These are phyloP conservation scores for Microcebus tavaratra DNA, from an alignment of 2,113 vertebrate genomes.

Conservation along the genomic window DNA sequence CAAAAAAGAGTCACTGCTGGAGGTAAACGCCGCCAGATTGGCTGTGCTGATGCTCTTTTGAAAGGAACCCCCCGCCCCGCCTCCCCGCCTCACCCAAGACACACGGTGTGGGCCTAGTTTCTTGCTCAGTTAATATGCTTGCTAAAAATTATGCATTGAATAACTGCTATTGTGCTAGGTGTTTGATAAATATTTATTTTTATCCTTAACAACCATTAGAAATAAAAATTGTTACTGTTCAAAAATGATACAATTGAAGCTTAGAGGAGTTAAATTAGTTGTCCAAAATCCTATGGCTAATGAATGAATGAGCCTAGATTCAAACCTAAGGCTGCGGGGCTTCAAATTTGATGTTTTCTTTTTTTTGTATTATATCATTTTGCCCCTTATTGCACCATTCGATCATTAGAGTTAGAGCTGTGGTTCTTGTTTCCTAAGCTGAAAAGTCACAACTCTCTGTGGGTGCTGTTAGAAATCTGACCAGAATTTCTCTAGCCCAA, in stretches of 20 bases:
- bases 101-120: not conserved
- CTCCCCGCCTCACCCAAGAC: not conserved
- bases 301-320: not conserved
- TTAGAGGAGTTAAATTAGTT: not conserved
- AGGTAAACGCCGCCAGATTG: not conserved
- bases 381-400: not conserved
- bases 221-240: not conserved
- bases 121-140: not conserved
- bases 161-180: not conserved
- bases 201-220: not conserved
- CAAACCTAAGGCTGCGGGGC: not conserved
- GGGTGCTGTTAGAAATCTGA: not conserved
- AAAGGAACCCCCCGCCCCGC: not conserved
- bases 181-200: not conserved
- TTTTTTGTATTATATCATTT: not conserved
- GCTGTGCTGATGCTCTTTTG: not conserved
- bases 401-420: not conserved
- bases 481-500: not conserved
- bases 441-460: not conserved
- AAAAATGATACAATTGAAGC: not conserved
- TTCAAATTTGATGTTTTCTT: not conserved
- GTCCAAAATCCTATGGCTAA: not conserved
- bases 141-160: not conserved
- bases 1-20: not conserved
- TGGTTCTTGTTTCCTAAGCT: not conserved